These are phyloP conservation scores for Bombus balteatus DNA, from an alignment of 1,140 invertebrate species.

Conservation along the genomic window DNA sequence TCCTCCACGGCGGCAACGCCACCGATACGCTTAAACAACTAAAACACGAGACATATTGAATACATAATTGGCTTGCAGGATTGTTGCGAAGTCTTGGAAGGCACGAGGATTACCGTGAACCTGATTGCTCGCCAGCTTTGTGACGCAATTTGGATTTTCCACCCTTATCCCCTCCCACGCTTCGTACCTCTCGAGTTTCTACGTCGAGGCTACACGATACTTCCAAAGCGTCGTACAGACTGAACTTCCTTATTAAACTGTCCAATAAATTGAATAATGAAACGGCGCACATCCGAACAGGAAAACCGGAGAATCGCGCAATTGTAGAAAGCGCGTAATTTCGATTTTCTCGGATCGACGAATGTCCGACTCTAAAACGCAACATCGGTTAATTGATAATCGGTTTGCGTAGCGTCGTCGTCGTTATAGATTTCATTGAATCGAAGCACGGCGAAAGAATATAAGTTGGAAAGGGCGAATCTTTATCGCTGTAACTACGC, in stretches of 20 bases:
- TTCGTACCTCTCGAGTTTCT: background rate
- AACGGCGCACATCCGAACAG: background rate
- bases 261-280: constrained; percentile 40
- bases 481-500: no score
- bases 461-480: no score
- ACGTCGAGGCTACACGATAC: constrained; percentile 10
- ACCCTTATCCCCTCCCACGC: background rate
- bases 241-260: constrained; percentile 27
- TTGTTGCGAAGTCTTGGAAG: constrained; percentile 58
- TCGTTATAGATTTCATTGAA: no score
- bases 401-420: no score
- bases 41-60: constrained; percentile 26
- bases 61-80: constrained; percentile 59
- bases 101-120: constrained; percentile 57
- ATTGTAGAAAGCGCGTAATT: background rate
- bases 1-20: background rate
- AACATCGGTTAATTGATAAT: background rate
- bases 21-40: background rate
- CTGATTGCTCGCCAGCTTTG: constrained; percentile 61
- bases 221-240: background rate
- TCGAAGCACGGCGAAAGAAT: no score
- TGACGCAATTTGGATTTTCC: constrained; percentile 63
- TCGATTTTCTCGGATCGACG: background rate
- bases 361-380: no score
- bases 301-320: background rate